Conservation (phyloP, 2,797 vertebrate genomes). For the Masticophis lateralis region DNA sequence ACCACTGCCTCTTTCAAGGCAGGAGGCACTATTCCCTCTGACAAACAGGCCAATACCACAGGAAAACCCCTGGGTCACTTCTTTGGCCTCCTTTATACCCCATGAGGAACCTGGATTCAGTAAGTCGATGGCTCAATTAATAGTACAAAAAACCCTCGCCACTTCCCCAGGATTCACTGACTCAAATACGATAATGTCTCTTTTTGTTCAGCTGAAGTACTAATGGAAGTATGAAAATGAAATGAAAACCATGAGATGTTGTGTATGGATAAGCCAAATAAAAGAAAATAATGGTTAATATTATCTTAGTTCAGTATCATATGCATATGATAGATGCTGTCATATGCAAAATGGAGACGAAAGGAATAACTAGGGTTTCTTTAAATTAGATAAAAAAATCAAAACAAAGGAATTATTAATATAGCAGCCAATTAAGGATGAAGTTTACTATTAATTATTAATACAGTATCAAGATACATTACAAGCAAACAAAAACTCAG, state of each 20-base stretch:
- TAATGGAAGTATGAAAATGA: not conserved
- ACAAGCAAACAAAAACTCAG: slow-evolving; percentile 19
- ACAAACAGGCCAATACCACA: not conserved
- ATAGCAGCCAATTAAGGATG: slow-evolving; percentile 30
- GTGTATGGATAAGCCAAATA: not conserved
- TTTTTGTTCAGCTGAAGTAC: not conserved
- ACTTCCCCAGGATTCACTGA: not conserved
- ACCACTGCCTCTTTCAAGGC: not conserved
- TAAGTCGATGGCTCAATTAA: not conserved
- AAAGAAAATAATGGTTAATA: not conserved
- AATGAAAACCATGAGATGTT: not conserved
- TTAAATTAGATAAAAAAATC: slow-evolving; percentile 12
- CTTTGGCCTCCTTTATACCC: not conserved
- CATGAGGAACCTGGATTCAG: not conserved
- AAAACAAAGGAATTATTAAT: slow-evolving; percentile 33
- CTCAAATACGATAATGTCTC: not conserved
- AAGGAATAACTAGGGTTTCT: slow-evolving; percentile 14
- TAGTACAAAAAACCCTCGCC: not conserved
- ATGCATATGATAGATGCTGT: not conserved
- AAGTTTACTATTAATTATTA: slow-evolving; percentile 25
- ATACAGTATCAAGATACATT: slow-evolving; percentile 14
- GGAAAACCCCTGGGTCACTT: not conserved
- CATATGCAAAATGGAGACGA: slow-evolving; percentile 13
- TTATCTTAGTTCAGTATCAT: not conserved
- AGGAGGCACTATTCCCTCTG: not conserved